These are phyloP conservation scores for Drosophila repleta DNA, from an alignment of 1,140 invertebrate species.

Conservation along the genomic window DNA sequence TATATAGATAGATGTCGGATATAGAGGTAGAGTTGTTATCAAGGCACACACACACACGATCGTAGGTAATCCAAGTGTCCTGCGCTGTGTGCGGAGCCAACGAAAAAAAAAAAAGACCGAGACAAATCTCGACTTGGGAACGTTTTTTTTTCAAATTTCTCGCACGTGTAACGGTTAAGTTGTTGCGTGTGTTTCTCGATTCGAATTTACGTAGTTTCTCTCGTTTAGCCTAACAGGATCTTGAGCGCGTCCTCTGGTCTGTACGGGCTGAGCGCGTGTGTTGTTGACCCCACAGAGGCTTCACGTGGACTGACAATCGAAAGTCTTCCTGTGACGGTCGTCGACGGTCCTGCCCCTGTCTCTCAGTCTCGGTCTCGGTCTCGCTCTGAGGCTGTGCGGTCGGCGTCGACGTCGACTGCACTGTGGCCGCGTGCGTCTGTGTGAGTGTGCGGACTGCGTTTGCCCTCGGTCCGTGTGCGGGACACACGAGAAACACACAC, in stretches of 20 bases:
- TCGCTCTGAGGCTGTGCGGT: slow-evolving; percentile 67
- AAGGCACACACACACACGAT: slow-evolving; percentile 77
- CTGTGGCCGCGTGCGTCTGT: slow-evolving; percentile 21
- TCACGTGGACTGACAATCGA: slow-evolving; percentile 82
- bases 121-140: neutral
- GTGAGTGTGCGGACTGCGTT: slow-evolving; percentile 26
- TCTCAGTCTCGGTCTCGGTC: too few species aligned
- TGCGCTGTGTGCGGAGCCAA: slow-evolving; percentile 42
- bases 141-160: slow-evolving; percentile 14
- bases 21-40: neutral
- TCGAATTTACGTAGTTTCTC: slow-evolving; percentile 24
- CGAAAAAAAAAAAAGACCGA: slow-evolving; percentile 20
- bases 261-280: slow-evolving; percentile 68
- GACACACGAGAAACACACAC: slow-evolving; percentile 21
- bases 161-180: slow-evolving; percentile 39
- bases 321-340: slow-evolving; percentile 79
- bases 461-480: slow-evolving; percentile 43
- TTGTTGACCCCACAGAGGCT: slow-evolving; percentile 84
- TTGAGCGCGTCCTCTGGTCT: slow-evolving; percentile 42
- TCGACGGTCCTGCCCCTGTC: slow-evolving; percentile 38
- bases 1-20: neutral
- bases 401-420: slow-evolving; percentile 37
- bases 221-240: slow-evolving; percentile 45
- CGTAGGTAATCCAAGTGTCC: slow-evolving; percentile 80
- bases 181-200: neutral